Evolutionary conservation across 2,797 vertebrate species (phyloP), one percentile per base, ranked within the genome.

Genomic region (Lacerta viridis): DNA sequence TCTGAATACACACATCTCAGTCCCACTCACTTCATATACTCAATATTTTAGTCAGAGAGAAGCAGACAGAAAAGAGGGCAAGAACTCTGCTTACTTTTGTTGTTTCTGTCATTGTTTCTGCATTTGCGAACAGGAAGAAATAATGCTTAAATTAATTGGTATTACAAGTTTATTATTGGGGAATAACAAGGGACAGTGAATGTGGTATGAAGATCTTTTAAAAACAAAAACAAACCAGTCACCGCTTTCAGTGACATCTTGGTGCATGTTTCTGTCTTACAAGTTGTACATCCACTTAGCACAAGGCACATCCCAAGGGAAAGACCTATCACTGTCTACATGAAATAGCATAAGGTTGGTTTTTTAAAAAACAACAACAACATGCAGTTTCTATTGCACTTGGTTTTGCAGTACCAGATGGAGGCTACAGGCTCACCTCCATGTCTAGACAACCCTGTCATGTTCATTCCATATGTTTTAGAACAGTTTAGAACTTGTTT

Each of bases 401-500:
- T 66, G 25, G 6, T 39, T 23, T 2, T 50, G 33, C 23, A 29
- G 66, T 25, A 66, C 17, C 84, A 76, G 71, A 66, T 85, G 68
- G 68, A 80, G 55, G 33, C 8, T 72, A 46, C 68, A 72, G 59
- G 7, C 41, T 87, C 78, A 72, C 68, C 18, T 80, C 68, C n/a
- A 27, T 80, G 50, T n/a, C 29, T 43, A 80, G 68, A 80, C 75
- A 80, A 59, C 10, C 5, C 36, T 72, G 66, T 72, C 50, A 43
- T 79, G 20, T 88, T 59, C 84, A 27, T 29, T 61, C 55, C 55
- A 27, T 61, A 15, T 79, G 55, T 39, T 72, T 83, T 43, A 8
- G n/a, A 72, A 64, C 66, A 74, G 29, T 64, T 89, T 80, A 74
- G 23, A 89, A 66, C 7, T 27, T n/a, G 20, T 55, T 78, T 72